These are phyloP conservation scores for Montipora efflorescens DNA, from an alignment of 64 coral and sea anemone genomes.

Conservation along the genomic window DNA sequence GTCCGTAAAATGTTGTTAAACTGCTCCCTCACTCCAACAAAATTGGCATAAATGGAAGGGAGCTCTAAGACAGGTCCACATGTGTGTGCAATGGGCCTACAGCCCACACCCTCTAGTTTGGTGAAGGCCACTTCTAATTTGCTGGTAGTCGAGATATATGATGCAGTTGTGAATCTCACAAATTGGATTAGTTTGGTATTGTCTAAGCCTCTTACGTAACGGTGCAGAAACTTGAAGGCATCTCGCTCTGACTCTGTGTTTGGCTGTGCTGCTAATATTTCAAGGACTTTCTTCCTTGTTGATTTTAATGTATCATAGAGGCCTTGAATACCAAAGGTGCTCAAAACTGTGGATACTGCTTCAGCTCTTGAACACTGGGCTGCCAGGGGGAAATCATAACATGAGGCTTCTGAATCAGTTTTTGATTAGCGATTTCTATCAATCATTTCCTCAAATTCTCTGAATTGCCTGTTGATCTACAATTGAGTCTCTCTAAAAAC, in stretches of 20 bases:
- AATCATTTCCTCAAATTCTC: constrained; percentile 42
- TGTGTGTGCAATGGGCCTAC: constrained; percentile 69
- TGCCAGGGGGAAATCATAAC: constrained; percentile 73
- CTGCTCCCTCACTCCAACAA: constrained; percentile 74
- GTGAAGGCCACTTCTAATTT: constrained; percentile 65
- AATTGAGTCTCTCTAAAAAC: constrained; percentile 73
- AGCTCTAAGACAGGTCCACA: constrained; percentile 66
- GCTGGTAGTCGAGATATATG: constrained; percentile 36
- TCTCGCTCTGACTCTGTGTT: constrained; percentile 40
- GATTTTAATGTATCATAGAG: constrained; percentile 54
- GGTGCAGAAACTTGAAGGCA: constrained; percentile 61
- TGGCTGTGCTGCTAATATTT: constrained; percentile 45
- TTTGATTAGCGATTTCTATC: constrained; percentile 67
- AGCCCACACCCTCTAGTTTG: constrained; percentile 46
- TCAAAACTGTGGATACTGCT: constrained; percentile 63
- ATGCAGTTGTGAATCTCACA: constrained; percentile 71
- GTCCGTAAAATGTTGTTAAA: constrained; percentile 71
- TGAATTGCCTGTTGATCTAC: constrained; percentile 22
- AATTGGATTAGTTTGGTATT: constrained; percentile 54
- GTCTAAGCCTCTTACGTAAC: constrained; percentile 67
- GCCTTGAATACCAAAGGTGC: constrained; percentile 13
- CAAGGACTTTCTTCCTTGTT: constrained; percentile 77
- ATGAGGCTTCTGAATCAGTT: constrained; percentile 73
- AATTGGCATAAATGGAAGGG: constrained; percentile 77
- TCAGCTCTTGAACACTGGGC: constrained; percentile 67